Evolutionary conservation across 2,888 invertebrate species (phyloP).

Genomic region (Dicroscelio sp.): DNA sequence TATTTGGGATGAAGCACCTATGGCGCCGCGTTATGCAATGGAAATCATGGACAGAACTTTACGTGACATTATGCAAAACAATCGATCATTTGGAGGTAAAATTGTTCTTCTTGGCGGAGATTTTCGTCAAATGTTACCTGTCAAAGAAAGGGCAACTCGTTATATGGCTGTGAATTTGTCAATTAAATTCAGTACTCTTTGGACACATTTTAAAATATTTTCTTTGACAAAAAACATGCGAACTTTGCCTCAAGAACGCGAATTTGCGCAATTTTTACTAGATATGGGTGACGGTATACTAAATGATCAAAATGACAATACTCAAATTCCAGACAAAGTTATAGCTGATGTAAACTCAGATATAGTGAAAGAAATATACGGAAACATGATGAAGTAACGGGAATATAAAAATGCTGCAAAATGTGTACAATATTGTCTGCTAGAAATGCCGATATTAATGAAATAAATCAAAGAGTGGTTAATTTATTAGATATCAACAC

Average conservation of each 20-base stretch:
- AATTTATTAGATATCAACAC: conserved; percentile 22
- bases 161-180: conserved; percentile 47
- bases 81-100: conserved; percentile 69
- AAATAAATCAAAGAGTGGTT: conserved; percentile 76
- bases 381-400: neutral
- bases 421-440: conserved; percentile 79
- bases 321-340: neutral
- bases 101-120: neutral
- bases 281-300: conserved; percentile 69
- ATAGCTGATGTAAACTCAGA: neutral
- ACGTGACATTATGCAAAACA: conserved; percentile 80
- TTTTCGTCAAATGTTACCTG: conserved; percentile 24
- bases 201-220: neutral
- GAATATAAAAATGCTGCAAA: conserved; percentile 21
- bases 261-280: conserved; percentile 76
- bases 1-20: neutral
- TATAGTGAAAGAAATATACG: neutral
- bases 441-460: conserved; percentile 81
- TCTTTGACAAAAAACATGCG: conserved; percentile 51
- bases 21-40: conserved; percentile 15
- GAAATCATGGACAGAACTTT: conserved; percentile 72
- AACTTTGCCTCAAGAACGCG: conserved; percentile 64
- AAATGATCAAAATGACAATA: conserved; percentile 76
- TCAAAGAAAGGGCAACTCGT: conserved; percentile 49
- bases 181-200: neutral